Evolutionary conservation across 2,888 invertebrate genomes (phyloP), one percentile per base, ranked within the genome.

Genomic region (Tiliacea aurago): DNA sequence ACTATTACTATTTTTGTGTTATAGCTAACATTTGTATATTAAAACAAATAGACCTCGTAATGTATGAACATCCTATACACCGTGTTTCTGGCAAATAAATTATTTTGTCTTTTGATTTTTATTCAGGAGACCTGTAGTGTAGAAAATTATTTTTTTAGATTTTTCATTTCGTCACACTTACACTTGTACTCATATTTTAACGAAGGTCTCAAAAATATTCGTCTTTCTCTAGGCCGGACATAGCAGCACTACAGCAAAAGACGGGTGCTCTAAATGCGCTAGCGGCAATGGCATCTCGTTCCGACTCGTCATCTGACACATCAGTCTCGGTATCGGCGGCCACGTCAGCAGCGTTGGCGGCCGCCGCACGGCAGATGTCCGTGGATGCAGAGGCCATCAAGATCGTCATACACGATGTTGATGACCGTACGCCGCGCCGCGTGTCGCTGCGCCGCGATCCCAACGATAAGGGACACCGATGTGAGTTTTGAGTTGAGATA

Each of bases 351-450:
- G 97, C 97, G 51, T 67, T 86, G 0, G 96, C 97, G 28, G 97
- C 97, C 1, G 97, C 97, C 15, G 96, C 98, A 59, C 96, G 98
- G 9, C 98, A 99, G 90, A 98, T 98, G 90, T 98, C 98, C 33
- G 98, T 98, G 77, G 99, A 99, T 90, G 99, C 99, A 2, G 99
- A 99, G 92, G 98, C 98, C 82, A 99, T 99, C 88, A 98, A 98
- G 92, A 99, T 99, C 86, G 98, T 99, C 84, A 99, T 99, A 89
- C 98, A 99, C 90, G 99, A 99, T 92, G 99, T 99, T 20, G 99
- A 99, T 93, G 98, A 98, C 78, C 96, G 97, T 84, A 97, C 98
- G 45, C 98, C 98, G 85, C 97, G 98, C 76, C 97, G 98, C 84
- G 98, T 98, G 69, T 96, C 97, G 18, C 95, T 98, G 70, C 97